Base-by-base conservation (phyloP, 2,797 vertebrate species). In the Mus minutoides region DNA sequence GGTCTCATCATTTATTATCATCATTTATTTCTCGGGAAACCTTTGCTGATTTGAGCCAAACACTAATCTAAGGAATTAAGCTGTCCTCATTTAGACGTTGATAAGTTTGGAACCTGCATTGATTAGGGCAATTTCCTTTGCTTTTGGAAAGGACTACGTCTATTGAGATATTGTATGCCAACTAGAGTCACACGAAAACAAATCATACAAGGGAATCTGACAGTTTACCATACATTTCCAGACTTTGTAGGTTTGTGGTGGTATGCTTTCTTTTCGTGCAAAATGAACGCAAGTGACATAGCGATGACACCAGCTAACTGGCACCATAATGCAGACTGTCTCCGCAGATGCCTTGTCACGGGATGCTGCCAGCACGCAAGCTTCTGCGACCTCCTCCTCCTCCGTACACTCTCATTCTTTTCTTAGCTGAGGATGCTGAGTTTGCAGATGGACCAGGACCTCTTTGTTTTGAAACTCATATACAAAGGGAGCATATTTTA, bases 141-240 rank as follows among this genome's bases (percentile, higher is more conserved):
- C 58, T 26, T 92, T 95, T 31, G 37, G 24, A 37, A 79, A 90
- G 43, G 17, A 37, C 8, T 86, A 10, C 7, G 43, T 83, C n/a
- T 77, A 49, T 46, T 94, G 62, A 58, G 96, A 84, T 97, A 96
- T 49, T 62, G 24, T 49, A 26, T 94, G 90, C 94, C 93, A 92
- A 90, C 75, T 78, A 40, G 76, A 96, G 94, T 88, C 52, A 52
- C 92, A 76, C 92, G 88, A 94, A 94, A 93, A 92, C 83, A 96
- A 76, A 76, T 94, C 91, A n/a, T 64, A 40, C 49, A 96, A 60
- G 22, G 78, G 93, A 96, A 96, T 96, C 34, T 97, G 97, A 96
- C 94, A 96, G 97, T 96, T 98, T 96, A 95, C 95, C 97, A 96
- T 93, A 58, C 92, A 97, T 91, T 96, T 80, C 52, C 85, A 97